Conservation (phyloP, 37 sponge, comb jelly and placozoan species). For the Halisarca cf. caerulea region DNA sequence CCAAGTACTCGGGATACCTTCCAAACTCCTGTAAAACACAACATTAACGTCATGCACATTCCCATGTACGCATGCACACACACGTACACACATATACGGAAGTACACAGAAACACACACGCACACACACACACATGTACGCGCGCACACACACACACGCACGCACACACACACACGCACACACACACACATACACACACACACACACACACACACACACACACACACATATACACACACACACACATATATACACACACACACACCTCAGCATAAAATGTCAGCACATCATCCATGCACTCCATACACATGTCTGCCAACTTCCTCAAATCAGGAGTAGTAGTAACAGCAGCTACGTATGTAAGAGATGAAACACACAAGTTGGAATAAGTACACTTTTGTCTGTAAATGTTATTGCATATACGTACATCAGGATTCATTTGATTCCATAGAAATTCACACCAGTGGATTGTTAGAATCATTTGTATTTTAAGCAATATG, state of each 20-base stretch:
- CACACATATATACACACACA: slow-evolving; percentile 32
- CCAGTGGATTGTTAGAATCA: too few relatives aligned
- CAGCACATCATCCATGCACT: background rate
- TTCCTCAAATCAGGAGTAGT: background rate
- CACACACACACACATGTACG: background rate
- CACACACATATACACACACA: slow-evolving; percentile 26
- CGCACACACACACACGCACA: slow-evolving; percentile 11
- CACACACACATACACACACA: background rate
- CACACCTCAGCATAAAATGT: slow-evolving; percentile 22
- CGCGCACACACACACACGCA: slow-evolving; percentile 17
- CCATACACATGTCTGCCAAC: background rate
- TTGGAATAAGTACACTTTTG: too few relatives aligned
- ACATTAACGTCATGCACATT: too few relatives aligned
- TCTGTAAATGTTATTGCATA: too few relatives aligned
- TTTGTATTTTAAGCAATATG: too few relatives aligned
- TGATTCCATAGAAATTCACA: too few relatives aligned
- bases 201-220: slow-evolving; percentile 30
- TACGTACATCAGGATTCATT: too few relatives aligned
- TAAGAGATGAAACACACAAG: background rate
- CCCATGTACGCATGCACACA: background rate
- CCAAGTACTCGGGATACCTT: background rate
- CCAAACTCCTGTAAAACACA: background rate
- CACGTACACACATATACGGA: slow-evolving; percentile 12
- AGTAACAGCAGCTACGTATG: background rate
- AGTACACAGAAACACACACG: background rate